Evolutionary conservation across 2,797 vertebrate genomes (phyloP).

Genomic region (Acipenser ruthenus): DNA sequence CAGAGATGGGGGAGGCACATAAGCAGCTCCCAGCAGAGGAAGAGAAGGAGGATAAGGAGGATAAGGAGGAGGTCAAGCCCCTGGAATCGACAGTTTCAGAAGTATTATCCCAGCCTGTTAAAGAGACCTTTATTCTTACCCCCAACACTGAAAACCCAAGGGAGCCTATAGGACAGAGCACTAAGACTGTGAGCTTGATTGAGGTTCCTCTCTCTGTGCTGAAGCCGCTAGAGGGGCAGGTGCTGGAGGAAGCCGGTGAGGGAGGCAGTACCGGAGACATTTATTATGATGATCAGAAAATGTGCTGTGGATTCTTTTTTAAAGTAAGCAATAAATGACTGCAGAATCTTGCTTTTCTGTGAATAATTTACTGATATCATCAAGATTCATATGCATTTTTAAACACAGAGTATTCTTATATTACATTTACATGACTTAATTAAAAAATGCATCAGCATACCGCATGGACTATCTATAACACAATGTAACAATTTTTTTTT

Average conservation of each 20-base stretch:
- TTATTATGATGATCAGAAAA: constrained; percentile 77
- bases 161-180: constrained; percentile 38
- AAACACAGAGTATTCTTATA: too few relatives aligned
- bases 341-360: too few relatives aligned
- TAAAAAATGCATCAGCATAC: too few relatives aligned
- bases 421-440: too few relatives aligned
- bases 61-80: constrained; percentile 54
- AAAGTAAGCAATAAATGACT: constrained; percentile 63
- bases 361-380: too few relatives aligned
- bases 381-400: too few relatives aligned
- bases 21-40: constrained; percentile 7
- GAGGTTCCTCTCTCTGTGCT: constrained; percentile 85
- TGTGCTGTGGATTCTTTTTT: constrained; percentile 92
- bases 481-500: too few relatives aligned
- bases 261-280: constrained; percentile 58
- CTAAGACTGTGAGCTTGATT: constrained; percentile 67
- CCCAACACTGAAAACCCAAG: constrained; percentile 65
- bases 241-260: constrained; percentile 26
- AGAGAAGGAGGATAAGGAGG: constrained; percentile 28
- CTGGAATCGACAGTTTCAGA: constrained; percentile 74
- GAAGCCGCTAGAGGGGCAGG: constrained; percentile 67
- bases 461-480: too few relatives aligned
- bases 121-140: constrained; percentile 73
- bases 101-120: constrained; percentile 73
- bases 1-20: constrained; percentile 20